Evolutionary conservation across 2,797 vertebrate genomes (phyloP), one percentile per base, ranked within the genome.

Genomic region (Galagoides demidoff): DNA sequence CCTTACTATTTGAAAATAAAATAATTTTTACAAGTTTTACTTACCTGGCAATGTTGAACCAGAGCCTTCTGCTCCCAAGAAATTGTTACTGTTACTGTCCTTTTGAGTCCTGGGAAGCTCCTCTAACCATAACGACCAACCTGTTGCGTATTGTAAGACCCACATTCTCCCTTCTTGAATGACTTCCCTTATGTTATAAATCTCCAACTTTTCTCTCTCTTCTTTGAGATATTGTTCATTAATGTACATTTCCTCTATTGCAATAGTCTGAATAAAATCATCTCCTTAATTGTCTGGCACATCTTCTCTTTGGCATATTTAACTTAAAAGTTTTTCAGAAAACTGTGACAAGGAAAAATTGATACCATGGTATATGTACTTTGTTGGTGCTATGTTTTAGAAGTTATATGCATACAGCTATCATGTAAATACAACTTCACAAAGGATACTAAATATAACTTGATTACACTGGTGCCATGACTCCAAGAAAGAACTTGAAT

Each of bases 1-100:
- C 57, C 68, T 78, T 55, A 86, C 83, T 87, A 31, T 57, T 83
- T 19, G 29, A 92, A 81, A 94, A 96, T 78, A 95, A 95, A 29
- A 70, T 25, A 76, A 79, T 37, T 96, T 97, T 59, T 43, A 29
- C 29, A 59, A 66, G 61, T 76, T 85, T 83, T 95, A 83, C 57
- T 55, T 84, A 57, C 57, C n/a, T 71, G 77, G 16, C 59, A 34
- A n/a, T 43, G 9, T n/a, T 95, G 25, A 92, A 63, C 23, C 45
- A 85, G 61, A 71, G 27, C 19, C 11, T 37, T 57, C 10, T 39
- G 34, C 12, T 85, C 59, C n/a, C 20, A 79, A 52, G 34, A 81
- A 81, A 68, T 0, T 88, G 64, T 5, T 78, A 76, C 52, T 19
- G 31, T 88, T 34, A 63, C n/a, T n/a, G n/a, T 7, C n/a, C 59